Evolutionary conservation across 2,797 vertebrate genomes (phyloP), one percentile per base, ranked within the genome.

Genomic region (Luscinia megarhynchos): DNA sequence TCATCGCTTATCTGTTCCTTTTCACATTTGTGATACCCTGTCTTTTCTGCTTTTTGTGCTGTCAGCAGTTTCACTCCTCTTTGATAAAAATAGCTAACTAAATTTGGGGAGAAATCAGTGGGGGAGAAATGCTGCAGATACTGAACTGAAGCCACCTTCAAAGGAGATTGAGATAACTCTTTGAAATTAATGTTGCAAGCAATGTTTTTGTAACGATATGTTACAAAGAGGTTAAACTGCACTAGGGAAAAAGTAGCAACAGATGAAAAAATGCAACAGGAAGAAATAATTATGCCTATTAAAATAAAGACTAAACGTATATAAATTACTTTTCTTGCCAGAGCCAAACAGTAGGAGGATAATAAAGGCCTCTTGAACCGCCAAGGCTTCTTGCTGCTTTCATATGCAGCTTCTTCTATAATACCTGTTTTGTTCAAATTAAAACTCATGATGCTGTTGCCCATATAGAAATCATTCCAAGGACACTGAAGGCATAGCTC

Each of bases 361-460:
- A 80, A 94, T 85, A 95, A 94, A 91, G 81, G 81, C 76, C 63
- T 86, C 91, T 91, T 79, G 78, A 95, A 90, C 59, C 80, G 95
- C 90, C 95, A 93, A 96, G 87, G 59, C 53, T 92, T 92, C 78
- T 93, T 73, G 8, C 41, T 90, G 61, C 75, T 94, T 96, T 96
- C 80, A 88, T 86, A 72, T 83, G 34, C 27, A 84, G 46, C 84
- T 91, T 74, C 66, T 80, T 72, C 72, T 89, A 20, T 80, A 94
- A 93, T 90, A 94, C 61, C 68, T 95, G 85, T 86, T 95, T 94
- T 93, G 76, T 96, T 94, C 82, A 91, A 96, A 96, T 97, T 96
- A 96, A 93, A 95, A 90, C 90, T 63, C 43, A 23, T 0, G 0
- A 23, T 91, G 38, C n/a, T 79, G 34, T 92, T 95, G 79, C 87